Conservation (phyloP, 2,888 invertebrate genomes). For the Drosophila meridionalis region DNA sequence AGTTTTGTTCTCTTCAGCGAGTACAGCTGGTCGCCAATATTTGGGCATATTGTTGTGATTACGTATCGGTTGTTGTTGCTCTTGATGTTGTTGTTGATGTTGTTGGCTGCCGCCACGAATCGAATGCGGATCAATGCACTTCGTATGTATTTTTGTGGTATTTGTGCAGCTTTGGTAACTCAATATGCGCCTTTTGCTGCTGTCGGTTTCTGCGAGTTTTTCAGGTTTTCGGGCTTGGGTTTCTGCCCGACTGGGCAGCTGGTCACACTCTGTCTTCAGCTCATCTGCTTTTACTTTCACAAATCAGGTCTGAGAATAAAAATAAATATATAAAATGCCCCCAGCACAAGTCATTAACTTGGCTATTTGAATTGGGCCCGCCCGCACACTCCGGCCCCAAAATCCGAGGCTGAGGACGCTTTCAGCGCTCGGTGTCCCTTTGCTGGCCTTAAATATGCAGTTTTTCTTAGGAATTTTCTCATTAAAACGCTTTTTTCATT, state of each 20-base stretch:
- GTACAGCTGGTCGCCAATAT: slow-evolving; percentile 32
- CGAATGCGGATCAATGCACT: slow-evolving; percentile 77
- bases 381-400: slow-evolving; percentile 12
- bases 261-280: slow-evolving; percentile 42
- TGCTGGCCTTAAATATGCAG: slow-evolving; percentile 76
- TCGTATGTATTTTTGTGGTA: slow-evolving; percentile 50
- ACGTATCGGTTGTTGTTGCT: slow-evolving; percentile 8
- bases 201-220: slow-evolving; percentile 10
- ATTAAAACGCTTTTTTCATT: slow-evolving; percentile 65
- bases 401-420: slow-evolving; percentile 42
- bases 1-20: slow-evolving; percentile 22
- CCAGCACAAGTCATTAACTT: slow-evolving; percentile 79
- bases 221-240: slow-evolving; percentile 26
- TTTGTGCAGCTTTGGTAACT: slow-evolving; percentile 44
- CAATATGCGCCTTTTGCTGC: slow-evolving; percentile 30
- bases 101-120: slow-evolving; percentile 22
- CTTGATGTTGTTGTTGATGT: slow-evolving; percentile 2
- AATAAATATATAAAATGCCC: slow-evolving; percentile 53
- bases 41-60: slow-evolving; percentile 35
- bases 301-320: slow-evolving; percentile 59
- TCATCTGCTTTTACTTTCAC: slow-evolving; percentile 65
- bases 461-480: slow-evolving; percentile 80
- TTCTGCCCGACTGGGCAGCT: slow-evolving; percentile 40
- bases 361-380: slow-evolving; percentile 76
- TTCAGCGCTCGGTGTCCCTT: slow-evolving; percentile 50